These are phyloP conservation scores for Mesitornis unicolor DNA, from an alignment of 2,113 vertebrate species.

Conservation along the genomic window DNA sequence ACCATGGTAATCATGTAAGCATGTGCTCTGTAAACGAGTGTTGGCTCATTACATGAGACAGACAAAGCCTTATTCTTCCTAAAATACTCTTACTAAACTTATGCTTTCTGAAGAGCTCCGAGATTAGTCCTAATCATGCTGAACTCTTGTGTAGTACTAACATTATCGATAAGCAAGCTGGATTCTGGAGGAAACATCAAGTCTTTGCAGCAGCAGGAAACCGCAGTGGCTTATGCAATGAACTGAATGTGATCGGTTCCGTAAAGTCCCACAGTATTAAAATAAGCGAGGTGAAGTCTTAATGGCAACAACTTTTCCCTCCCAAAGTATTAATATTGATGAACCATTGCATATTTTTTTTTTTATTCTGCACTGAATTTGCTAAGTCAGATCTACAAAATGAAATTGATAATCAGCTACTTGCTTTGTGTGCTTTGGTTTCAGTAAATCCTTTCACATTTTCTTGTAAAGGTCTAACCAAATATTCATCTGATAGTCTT, in stretches of 20 bases:
- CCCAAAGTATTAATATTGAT: not conserved
- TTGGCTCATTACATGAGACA: not conserved
- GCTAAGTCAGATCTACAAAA: not conserved
- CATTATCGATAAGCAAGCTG: not conserved
- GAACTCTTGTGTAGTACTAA: not conserved
- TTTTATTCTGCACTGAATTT: not conserved
- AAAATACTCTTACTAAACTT: not conserved
- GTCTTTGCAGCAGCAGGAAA: not conserved
- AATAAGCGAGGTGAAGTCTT: not conserved
- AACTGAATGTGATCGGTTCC: accelerated
- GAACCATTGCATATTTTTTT: not conserved
- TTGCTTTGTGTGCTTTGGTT: not conserved
- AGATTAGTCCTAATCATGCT: not conserved
- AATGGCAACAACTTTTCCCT: not conserved
- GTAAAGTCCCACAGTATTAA: not conserved
- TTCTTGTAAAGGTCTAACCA: not conserved
- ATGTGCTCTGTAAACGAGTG: not conserved
- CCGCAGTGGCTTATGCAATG: accelerated
- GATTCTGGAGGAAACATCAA: not conserved
- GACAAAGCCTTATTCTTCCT: not conserved
- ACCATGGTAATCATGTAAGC: not conserved
- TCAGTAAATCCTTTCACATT: not conserved
- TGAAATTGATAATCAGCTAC: not conserved
- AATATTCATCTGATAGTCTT: not conserved
- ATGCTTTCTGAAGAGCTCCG: not conserved